Conservation (phyloP, 1,140 invertebrate species). For the Tetramorium simillimum region DNA sequence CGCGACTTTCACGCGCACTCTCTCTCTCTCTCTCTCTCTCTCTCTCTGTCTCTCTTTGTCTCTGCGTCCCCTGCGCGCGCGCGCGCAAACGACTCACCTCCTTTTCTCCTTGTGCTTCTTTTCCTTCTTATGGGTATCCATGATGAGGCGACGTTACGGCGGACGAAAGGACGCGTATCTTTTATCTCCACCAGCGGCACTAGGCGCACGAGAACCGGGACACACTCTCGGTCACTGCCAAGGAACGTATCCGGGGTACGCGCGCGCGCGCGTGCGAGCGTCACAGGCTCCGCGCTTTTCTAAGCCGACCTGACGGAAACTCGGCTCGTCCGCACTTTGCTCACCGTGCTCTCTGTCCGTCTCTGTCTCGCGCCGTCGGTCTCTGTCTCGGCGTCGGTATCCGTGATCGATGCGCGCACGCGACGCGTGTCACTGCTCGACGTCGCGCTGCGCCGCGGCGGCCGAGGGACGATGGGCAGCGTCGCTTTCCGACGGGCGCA, state of each 20-base stretch:
- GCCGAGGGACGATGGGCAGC: constrained; percentile 37
- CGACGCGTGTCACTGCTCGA: constrained; percentile 47
- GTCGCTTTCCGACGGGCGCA: constrained; percentile 13
- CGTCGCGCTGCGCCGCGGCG: constrained; percentile 11
- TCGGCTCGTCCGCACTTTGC: constrained; percentile 63
- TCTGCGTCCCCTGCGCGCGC: not conserved
- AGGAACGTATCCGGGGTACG: constrained; percentile 70
- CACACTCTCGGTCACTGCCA: constrained; percentile 77
- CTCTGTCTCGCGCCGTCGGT: constrained; percentile 4
- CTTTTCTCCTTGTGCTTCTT: constrained; percentile 75
- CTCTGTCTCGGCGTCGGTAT: constrained; percentile 51
- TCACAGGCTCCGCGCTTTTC: not conserved
- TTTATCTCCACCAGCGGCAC: not conserved
- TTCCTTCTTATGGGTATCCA: constrained; percentile 61
- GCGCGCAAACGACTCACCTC: constrained; percentile 63
- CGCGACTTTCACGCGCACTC: not conserved
- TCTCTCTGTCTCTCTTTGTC: not conserved
- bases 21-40: not conserved
- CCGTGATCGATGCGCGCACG: constrained; percentile 59
- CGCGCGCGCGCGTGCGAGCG: not conserved
- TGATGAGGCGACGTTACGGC: not conserved
- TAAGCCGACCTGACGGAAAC: constrained; percentile 19
- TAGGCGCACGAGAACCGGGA: constrained; percentile 40
- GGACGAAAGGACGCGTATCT: not conserved
- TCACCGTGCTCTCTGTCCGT: not conserved